Percentiles rank a stretch among this genome's conserved stretches.
These are phyloP conservation scores for Odontocerum albicorne DNA, from an alignment of 2,888 invertebrate species.

Conservation along the genomic window DNA sequence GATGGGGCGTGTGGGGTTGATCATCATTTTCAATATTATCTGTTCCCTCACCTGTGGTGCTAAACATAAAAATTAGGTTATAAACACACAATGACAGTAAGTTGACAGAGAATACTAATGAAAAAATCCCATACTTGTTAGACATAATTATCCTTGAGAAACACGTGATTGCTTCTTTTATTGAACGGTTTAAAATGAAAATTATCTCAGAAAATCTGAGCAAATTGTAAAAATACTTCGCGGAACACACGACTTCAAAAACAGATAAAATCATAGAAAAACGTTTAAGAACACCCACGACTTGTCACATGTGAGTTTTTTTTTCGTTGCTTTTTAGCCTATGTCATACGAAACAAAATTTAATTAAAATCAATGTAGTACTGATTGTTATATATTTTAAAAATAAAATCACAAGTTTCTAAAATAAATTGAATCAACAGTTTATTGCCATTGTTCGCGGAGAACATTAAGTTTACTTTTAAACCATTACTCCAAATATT, in stretches of 20 bases:
- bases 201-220: conserved; percentile 12
- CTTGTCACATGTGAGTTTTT: no score
- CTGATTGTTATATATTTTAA: no score
- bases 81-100: conserved; percentile 12
- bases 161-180: conserved; percentile 31
- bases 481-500: no score
- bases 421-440: no score
- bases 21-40: conserved; percentile 31
- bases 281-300: no score
- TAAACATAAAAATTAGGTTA: conserved; percentile 30
- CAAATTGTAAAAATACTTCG: conserved; percentile 10
- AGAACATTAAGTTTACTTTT: no score
- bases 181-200: conserved; percentile 22
- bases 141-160: conserved; percentile 31
- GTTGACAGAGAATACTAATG: neutral
- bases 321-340: no score
- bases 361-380: no score
- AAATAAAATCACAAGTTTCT: no score
- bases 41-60: conserved; percentile 31
- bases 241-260: conserved; percentile 20
- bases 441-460: no score
- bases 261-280: conserved; percentile 11
- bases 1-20: conserved; percentile 21
- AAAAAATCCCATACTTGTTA: conserved; percentile 25
- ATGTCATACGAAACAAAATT: no score